These are phyloP conservation scores for Agrotis exclamationis DNA, from an alignment of 2,888 invertebrate genomes.

Conservation along the genomic window DNA sequence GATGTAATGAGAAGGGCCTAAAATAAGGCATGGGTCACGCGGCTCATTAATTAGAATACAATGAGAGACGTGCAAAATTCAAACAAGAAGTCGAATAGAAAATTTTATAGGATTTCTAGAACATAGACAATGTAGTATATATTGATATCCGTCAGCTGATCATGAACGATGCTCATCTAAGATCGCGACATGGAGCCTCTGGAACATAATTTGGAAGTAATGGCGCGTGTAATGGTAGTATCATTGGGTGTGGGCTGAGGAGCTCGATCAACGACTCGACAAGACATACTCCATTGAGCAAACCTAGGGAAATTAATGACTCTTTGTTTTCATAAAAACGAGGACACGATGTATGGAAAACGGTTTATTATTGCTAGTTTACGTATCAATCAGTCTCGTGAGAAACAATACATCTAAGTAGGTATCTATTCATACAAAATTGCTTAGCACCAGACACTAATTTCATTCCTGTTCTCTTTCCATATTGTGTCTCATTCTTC, in stretches of 20 bases:
- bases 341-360: conserved; percentile 46
- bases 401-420: conserved; percentile 7
- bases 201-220: conserved; percentile 84
- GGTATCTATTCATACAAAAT: conserved; percentile 1
- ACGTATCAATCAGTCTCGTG: conserved; percentile 27
- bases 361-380: conserved; percentile 26
- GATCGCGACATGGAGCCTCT: conserved; percentile 72
- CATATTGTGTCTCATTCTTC: neutral
- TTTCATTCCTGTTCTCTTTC: neutral
- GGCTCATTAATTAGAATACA: conserved; percentile 30
- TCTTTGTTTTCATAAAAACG: conserved; percentile 68
- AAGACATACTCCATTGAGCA: conserved; percentile 77
- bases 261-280: conserved; percentile 69
- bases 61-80: neutral
- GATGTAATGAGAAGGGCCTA: conserved; percentile 51
- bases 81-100: neutral
- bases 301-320: conserved; percentile 69
- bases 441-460: neutral
- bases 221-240: conserved; percentile 83
- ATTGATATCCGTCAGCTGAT: conserved; percentile 45
- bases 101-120: conserved; percentile 13
- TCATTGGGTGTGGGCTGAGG: conserved; percentile 81
- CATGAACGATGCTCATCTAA: conserved; percentile 69
- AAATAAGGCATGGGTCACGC: conserved; percentile 41
- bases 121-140: conserved; percentile 26